phyloP scores from a whole-genome alignment of 1,140 invertebrate genomes.

The Drosophila auraria region DNA sequence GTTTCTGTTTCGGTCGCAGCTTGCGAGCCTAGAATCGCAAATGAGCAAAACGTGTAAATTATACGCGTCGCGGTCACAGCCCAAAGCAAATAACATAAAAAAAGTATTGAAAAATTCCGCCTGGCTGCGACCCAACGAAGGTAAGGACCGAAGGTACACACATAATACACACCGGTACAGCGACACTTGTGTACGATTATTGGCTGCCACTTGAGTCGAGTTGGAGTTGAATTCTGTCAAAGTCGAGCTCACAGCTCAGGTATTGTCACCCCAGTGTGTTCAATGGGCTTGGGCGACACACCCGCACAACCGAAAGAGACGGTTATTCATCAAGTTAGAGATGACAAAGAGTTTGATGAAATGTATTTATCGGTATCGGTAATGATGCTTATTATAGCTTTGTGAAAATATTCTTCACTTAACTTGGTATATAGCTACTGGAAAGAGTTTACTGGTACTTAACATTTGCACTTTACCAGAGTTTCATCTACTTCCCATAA shows the following conservation, averaged over 20 bases:
- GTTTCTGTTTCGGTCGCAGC: slow-evolving; percentile 62
- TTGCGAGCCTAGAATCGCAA: slow-evolving; percentile 80
- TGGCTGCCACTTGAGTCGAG: slow-evolving; percentile 51
- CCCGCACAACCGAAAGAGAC: slow-evolving; percentile 36
- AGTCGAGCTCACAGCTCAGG: slow-evolving; percentile 44
- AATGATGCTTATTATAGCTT: background rate
- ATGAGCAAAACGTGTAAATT: slow-evolving; percentile 84
- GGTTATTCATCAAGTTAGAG: slow-evolving; percentile 60
- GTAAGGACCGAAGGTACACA: slow-evolving; percentile 39
- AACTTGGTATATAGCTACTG: background rate
- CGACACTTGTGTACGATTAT: slow-evolving; percentile 40
- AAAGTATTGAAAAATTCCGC: slow-evolving; percentile 43
- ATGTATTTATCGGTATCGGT: background rate
- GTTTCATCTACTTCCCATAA: background rate
- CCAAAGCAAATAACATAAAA: slow-evolving; percentile 68
- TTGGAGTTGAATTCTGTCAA: slow-evolving; percentile 40
- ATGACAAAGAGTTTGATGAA: slow-evolving; percentile 3
- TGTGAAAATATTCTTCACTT: background rate
- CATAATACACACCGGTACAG: slow-evolving; percentile 7
- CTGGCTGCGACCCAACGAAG: slow-evolving; percentile 40
- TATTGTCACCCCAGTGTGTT: slow-evolving; percentile 43
- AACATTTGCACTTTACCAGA: background rate
- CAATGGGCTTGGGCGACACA: slow-evolving; percentile 40
- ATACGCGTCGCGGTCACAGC: slow-evolving; percentile 80
- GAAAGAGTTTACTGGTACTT: background rate